These are phyloP conservation scores for Chloroclysta siterata DNA, from an alignment of 2,888 invertebrate genomes.

Conservation along the genomic window DNA sequence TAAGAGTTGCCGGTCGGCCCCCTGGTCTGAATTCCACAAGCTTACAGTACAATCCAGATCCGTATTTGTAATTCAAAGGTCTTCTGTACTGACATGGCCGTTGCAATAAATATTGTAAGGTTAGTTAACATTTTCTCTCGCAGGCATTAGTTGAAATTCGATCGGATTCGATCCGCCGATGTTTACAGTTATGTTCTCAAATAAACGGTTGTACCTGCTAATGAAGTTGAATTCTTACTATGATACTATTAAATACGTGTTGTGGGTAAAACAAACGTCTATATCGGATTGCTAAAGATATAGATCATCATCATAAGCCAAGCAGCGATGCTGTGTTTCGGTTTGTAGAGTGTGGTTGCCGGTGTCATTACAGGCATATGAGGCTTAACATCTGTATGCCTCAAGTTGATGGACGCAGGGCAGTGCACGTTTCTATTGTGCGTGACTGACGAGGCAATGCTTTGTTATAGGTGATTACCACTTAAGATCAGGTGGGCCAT, in stretches of 20 bases:
- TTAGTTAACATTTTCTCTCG: conserved; percentile 58
- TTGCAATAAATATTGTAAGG: conserved; percentile 51
- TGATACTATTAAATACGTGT: conserved; percentile 36
- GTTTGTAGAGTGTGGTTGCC: too few species aligned
- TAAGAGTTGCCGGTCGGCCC: too few species aligned
- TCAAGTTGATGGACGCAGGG: too few species aligned
- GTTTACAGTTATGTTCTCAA: conserved; percentile 55
- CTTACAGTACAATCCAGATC: conserved; percentile 15
- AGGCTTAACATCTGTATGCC: too few species aligned
- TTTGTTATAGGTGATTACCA: too few species aligned
- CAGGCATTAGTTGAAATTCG: conserved; percentile 72
- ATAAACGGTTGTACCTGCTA: conserved; percentile 65
- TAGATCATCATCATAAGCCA: not conserved
- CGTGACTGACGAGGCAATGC: too few species aligned
- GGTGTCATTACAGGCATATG: too few species aligned
- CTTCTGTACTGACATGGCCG: conserved; percentile 23
- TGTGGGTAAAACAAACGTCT: conserved; percentile 24
- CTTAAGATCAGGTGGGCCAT: too few species aligned
- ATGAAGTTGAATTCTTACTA: conserved; percentile 61
- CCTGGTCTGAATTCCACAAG: conserved; percentile 10
- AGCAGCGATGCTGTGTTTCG: too few species aligned
- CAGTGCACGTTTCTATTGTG: too few species aligned
- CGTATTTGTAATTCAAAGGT: conserved; percentile 32
- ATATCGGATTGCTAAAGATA: conserved; percentile 15
- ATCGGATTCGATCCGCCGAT: conserved; percentile 58